phyloP scores from a whole-genome alignment of 2,113 vertebrate genomes.

The Cettia cetti region DNA sequence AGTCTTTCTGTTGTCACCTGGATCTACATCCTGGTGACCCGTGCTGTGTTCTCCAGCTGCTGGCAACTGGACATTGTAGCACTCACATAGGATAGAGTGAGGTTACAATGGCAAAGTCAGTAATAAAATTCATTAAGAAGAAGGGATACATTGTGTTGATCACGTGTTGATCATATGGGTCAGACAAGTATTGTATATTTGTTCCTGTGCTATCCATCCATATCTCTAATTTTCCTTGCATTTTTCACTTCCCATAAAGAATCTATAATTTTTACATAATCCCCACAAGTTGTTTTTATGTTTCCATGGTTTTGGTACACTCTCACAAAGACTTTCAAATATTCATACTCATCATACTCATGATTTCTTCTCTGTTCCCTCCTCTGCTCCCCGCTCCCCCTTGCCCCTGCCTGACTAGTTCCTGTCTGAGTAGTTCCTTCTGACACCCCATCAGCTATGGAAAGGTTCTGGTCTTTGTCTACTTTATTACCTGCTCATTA shows the following conservation, averaged over 20 bases:
- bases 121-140: background rate
- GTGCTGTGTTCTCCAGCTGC: background rate
- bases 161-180: background rate
- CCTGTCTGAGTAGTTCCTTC: background rate
- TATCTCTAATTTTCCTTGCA: background rate
- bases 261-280: background rate
- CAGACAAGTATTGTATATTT: background rate
- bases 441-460: background rate
- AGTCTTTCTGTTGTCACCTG: background rate
- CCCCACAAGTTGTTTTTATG: background rate
- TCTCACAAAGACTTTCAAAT: background rate
- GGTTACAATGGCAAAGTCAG: background rate
- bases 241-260: background rate
- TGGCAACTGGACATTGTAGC: background rate
- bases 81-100: background rate
- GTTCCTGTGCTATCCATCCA: background rate
- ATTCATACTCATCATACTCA: background rate
- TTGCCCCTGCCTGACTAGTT: background rate
- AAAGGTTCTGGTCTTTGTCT: background rate
- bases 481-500: background rate
- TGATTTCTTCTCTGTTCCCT: background rate
- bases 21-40: background rate
- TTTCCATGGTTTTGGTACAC: background rate
- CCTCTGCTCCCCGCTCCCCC: rapidly evolving
- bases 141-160: background rate